Evolutionary conservation across 2,888 invertebrate species (phyloP), one percentile per base, ranked within the genome.

Genomic region (Mechanitis messenoides): DNA sequence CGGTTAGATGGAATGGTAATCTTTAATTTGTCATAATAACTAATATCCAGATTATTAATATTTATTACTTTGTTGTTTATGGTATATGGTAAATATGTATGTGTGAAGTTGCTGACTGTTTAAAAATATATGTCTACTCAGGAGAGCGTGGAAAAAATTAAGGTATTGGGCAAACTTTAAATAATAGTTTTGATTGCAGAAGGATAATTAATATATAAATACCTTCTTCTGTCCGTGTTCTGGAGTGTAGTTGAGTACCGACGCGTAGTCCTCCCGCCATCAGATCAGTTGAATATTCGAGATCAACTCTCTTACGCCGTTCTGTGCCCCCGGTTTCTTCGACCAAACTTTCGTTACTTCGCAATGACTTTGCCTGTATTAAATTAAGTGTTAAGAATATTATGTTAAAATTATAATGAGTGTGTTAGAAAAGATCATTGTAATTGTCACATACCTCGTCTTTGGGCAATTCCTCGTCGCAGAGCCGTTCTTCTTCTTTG

Each of bases 281-380:
- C 81, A 95, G 94, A 82, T 96, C 96, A 57, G 96, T 95, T 79
- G 94, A 93, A 75, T 94, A 94, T 83, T 96, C 95, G 78, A 95
- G 94, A 79, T 96, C 95, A 81, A 96, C 95, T 61, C 95, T 92
- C 74, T 93, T 94, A 78, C 96, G 94, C 60, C 93, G 91, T 80
- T 93, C 94, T 65, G 87, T 92, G 58, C 92, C 92, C 67, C 91
- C 92, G 72, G 87, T 86, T 75, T 84, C 86, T 70, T 85, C 83
- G 38, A 80, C 80, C 59, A 84, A 70, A 66, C 90, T 90, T 66
- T 80, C 77, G 76, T 87, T 85, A 69, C 91, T 91, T 50, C 83
- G 76, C 59, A 91, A 68, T 12, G 90, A 90, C 63, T 81, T 78
- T n/a, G 76, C 87, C 90, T 90, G 62, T 58, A 62, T 53, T 55